Base-by-base conservation (phyloP, 2,797 vertebrate species). In the Poecilia picta region DNA sequence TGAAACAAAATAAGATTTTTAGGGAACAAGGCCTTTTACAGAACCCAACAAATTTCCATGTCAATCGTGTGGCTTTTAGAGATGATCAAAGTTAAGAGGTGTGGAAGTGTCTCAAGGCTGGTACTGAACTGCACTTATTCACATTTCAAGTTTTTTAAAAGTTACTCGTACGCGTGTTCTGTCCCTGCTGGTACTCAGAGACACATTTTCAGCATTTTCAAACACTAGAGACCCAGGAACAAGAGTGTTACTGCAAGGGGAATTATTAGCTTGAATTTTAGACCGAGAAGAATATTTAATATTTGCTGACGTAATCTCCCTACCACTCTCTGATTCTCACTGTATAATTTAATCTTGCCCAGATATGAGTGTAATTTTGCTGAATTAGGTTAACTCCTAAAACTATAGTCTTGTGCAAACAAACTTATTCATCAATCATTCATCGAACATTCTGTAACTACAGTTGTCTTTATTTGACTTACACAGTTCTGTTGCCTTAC, bases 61-160 rank as follows among this genome's bases (percentile, higher is more conserved):
- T 92, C 87, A 93, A 84, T 83, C 78, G 85, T 10, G 0, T 77
- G 77, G 84, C 86, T 91, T 81, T 90, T 84, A 89, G 91, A 85
- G 86, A 91, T 72, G 68, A 28, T 82, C 75, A 89, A 79, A 85
- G 81, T 73, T 87, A 89, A 91, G 75, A 73, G 85, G 51, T 83
- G 51, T 76, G 23, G n/a, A 78, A 86, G 78, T 57, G 76, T 77
- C 83, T 84, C 85, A 88, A 90, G 88, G 87, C 82, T 90, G 73
- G 80, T 4, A 31, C 71, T 81, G 82, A 80, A 85, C 79, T 79
- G 81, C 10, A 70, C 11, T 43, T 70, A 39, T 66, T 23, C 83
- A 78, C 77, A 80, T 70, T 76, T 36, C 64, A 77, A 76, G 78
- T 82, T 85, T 36, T 91, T 84, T 79, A 79, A 87, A 89, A 87